phyloP scores from a whole-genome alignment of 2,113 vertebrate genomes.

The Agapornis roseicollis region DNA sequence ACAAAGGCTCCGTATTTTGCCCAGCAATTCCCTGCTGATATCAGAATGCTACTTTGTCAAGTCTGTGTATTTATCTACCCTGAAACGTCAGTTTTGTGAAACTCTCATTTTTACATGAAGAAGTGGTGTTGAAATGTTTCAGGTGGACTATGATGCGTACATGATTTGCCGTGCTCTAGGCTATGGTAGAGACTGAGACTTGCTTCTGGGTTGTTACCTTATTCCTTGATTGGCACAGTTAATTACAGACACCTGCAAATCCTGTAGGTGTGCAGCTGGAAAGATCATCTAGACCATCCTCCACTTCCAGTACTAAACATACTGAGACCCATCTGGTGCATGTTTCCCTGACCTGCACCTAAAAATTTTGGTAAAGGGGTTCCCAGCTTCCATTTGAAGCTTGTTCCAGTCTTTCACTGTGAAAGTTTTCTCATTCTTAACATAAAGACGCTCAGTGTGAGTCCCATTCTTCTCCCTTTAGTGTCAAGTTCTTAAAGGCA shows the following conservation, averaged over 20 bases:
- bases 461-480: background rate
- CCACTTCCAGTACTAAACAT: background rate
- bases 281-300: background rate
- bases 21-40: background rate
- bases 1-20: background rate
- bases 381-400: background rate
- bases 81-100: background rate
- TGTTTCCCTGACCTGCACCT: background rate
- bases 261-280: background rate
- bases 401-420: background rate
- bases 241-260: background rate
- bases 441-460: background rate
- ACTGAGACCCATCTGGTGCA: background rate
- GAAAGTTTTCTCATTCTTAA: background rate
- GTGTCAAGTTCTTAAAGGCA: background rate
- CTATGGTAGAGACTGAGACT: background rate
- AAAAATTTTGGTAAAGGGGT: background rate
- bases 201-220: background rate
- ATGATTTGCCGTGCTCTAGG: background rate
- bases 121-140: background rate
- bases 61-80: background rate
- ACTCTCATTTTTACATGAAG: background rate
- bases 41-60: background rate
- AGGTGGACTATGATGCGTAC: background rate
- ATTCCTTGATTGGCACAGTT: background rate